Evolutionary conservation across 64 coral and sea anemone species (phyloP).

Genomic region (Pocillopora damicornis): DNA sequence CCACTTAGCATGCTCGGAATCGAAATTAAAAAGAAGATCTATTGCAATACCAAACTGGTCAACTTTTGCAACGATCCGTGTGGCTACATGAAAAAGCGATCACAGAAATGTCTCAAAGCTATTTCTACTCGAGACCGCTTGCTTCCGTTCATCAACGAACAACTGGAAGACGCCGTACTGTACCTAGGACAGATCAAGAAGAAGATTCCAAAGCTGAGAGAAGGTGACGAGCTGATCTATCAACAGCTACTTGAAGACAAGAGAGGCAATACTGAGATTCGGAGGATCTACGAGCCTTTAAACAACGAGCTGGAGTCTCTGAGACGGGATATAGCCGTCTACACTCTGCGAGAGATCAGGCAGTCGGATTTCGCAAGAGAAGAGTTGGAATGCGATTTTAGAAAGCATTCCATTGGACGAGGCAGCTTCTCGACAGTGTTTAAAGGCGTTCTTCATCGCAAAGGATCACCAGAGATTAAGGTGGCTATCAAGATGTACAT

Average conservation of each 20-base stretch:
- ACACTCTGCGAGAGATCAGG: neutral
- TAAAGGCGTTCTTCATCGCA: neutral
- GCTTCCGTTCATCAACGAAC: too few relatives aligned
- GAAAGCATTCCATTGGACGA: neutral
- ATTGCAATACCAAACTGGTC: neutral
- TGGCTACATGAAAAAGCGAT: too few relatives aligned
- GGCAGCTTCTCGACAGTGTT: neutral
- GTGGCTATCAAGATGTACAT: neutral
- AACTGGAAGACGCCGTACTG: too few relatives aligned
- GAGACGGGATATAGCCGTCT: neutral
- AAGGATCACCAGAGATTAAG: neutral
- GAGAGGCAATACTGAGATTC: neutral
- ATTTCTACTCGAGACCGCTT: too few relatives aligned
- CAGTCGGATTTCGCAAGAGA: neutral
- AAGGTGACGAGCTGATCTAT: neutral
- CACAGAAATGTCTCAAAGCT: too few relatives aligned
- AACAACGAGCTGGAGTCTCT: neutral
- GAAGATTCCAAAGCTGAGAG: neutral
- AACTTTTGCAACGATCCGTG: neutral
- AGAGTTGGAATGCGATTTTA: neutral
- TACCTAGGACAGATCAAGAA: neutral
- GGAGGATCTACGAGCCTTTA: neutral
- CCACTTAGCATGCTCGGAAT: neutral
- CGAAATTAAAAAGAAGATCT: neutral
- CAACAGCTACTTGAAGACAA: neutral